phyloP scores from a whole-genome alignment of 1,140 invertebrate genomes.

The Stenopsyche tienmushanensis region DNA sequence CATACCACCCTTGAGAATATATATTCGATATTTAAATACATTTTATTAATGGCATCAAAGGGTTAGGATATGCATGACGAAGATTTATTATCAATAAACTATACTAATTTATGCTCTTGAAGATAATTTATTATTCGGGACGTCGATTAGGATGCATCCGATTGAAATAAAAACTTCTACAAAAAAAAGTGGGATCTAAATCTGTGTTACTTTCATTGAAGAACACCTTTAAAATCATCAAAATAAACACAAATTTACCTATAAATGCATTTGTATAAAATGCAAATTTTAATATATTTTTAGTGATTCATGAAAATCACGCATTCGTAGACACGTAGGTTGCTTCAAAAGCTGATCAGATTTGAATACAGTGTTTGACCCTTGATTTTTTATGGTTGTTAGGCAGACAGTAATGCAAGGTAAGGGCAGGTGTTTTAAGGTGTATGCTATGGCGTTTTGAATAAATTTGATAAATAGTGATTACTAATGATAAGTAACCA shows the following conservation, averaged over 20 bases:
- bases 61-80: conserved; percentile 17
- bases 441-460: conserved; percentile 33
- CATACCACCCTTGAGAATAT: too few relatives aligned
- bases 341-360: too few relatives aligned
- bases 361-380: conserved; percentile 3
- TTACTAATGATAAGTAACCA: conserved; percentile 35
- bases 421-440: conserved; percentile 32
- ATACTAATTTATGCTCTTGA: conserved; percentile 39
- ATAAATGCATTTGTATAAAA: too few relatives aligned
- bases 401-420: conserved; percentile 1
- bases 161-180: conserved; percentile 4
- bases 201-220: too few relatives aligned
- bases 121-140: conserved; percentile 40
- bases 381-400: conserved; percentile 13
- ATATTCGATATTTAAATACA: neutral
- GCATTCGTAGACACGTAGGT: too few relatives aligned
- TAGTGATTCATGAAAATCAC: too few relatives aligned
- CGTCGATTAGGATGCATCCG: conserved; percentile 20
- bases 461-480: conserved; percentile 39
- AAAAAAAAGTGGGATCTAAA: too few relatives aligned
- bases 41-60: neutral
- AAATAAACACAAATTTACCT: too few relatives aligned
- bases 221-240: too few relatives aligned
- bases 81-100: conserved; percentile 42
- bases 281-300: too few relatives aligned